phyloP scores from a whole-genome alignment of 1,140 invertebrate species.

The Hirudo medicinalis region DNA sequence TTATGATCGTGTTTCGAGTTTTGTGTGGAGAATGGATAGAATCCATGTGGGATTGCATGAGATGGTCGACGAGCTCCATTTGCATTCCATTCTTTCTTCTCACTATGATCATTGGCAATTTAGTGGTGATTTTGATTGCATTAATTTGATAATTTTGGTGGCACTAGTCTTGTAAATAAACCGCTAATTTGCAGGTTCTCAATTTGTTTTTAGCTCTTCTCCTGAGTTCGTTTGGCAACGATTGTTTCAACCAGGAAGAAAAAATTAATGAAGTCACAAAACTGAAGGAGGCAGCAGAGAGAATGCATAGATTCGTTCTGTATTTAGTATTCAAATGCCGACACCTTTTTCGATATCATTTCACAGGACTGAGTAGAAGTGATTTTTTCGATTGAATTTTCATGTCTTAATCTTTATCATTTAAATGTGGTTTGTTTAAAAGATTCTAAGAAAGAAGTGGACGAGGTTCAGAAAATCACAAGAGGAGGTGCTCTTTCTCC shows the following conservation, averaged over 20 bases:
- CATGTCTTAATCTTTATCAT: no score
- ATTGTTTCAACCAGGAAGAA: conserved; percentile 32
- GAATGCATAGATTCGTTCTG: conserved; percentile 73
- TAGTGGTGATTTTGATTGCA: conserved; percentile 61
- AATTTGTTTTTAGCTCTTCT: conserved; percentile 98
- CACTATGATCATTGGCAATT: conserved; percentile 91
- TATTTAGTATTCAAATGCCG: conserved; percentile 57
- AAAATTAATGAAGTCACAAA: conserved; percentile 12
- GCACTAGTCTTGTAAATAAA: background rate
- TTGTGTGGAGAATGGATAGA: conserved; percentile 98
- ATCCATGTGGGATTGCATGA: conserved; percentile 95
- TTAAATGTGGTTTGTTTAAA: no score
- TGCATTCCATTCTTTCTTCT: conserved; percentile 94
- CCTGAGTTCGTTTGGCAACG: conserved; percentile 89
- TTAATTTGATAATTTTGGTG: no score
- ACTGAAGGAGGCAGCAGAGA: conserved; percentile 83
- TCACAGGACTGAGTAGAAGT: no score
- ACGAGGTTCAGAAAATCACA: no score
- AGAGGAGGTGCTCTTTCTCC: no score
- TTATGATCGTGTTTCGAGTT: conserved; percentile 95
- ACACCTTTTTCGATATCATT: no score
- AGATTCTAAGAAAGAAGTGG: no score
- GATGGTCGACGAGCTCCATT: conserved; percentile 62
- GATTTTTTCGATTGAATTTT: no score
- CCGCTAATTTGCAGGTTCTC: conserved; percentile 57